Base-by-base conservation (phyloP, 2,113 vertebrate species). In the Datnioides undecimradiatus region DNA sequence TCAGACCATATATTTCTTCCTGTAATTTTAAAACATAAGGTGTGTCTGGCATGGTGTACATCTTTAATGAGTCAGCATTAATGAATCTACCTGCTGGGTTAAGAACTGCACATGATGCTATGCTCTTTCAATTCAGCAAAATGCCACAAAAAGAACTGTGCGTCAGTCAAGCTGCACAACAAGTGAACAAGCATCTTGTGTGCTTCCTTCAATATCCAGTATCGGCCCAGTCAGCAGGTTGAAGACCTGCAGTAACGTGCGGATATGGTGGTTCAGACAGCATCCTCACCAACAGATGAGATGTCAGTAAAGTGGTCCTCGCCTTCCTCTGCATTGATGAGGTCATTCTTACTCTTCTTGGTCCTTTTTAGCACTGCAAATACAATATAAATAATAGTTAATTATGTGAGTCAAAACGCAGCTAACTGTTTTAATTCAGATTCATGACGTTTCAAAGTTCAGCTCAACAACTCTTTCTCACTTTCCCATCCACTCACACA, bases 291-390 rank as follows among this genome's bases (percentile, higher is more conserved):
- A 51, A 97, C 96, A 8, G 97, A 98, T 74, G 96, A 97, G 87
- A 99, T 97, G 87, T 99, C 97, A n/a, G 96, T 96, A 82, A 98
- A 97, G 90, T 97, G 96, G 92, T 98, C 98, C 74, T 98, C 97
- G 0, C 96, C 97, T 90, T 99, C 98, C 92, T 99, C 97, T 0
- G 97, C 97, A 3, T 95, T 97, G 88, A 99, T 99, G 66, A 99
- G 95, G 90, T 99, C 98, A 0, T 96, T 97, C 72, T 97, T 97
- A 92, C 97, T 98, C 93, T 97, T 98, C 94, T 97, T 99, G 10
- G 96, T 95, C 87, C 97, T 95, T 94, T 98, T 99, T 92, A 99
- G 83, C 87, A 97, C 98, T 98, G 93, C 19, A 71, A 88, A 79
- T 5, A 80, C 8, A 73, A 71, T 14, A 54, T 8, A 3, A 1